These are phyloP conservation scores for Ceratosolen fusciceps DNA, from an alignment of 1,140 invertebrate species.

Conservation along the genomic window DNA sequence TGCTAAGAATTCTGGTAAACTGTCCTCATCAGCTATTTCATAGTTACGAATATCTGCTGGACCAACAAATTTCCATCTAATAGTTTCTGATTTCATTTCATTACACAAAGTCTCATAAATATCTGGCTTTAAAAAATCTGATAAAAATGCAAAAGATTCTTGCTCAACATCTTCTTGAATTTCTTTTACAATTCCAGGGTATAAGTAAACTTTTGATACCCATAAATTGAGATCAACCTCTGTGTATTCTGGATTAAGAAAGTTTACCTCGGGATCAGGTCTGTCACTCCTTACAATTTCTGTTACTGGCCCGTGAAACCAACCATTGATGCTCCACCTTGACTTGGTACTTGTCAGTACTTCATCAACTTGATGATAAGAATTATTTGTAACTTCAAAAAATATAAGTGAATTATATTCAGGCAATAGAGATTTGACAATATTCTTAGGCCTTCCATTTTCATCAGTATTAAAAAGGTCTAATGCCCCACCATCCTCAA, in stretches of 20 bases:
- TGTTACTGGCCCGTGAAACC: conserved; percentile 77
- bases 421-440: conserved; percentile 74
- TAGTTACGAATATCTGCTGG: conserved; percentile 77
- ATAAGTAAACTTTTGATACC: conserved; percentile 72
- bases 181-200: conserved; percentile 64
- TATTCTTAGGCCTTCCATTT: conserved; percentile 72
- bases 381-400: conserved; percentile 76
- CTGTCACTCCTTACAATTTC: conserved; percentile 36
- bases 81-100: conserved; percentile 67
- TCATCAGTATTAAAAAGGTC: conserved; percentile 76
- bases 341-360: conserved; percentile 75
- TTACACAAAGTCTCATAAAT: conserved; percentile 68
- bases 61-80: conserved; percentile 75
- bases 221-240: conserved; percentile 65
- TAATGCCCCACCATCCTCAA: conserved; percentile 77
- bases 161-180: conserved; percentile 75
- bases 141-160: conserved; percentile 74
- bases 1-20: conserved; percentile 66
- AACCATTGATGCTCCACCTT: conserved; percentile 81
- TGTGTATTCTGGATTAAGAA: conserved; percentile 52
- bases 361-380: conserved; percentile 78
- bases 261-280: conserved; percentile 41
- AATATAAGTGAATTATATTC: conserved; percentile 81
- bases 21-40: conserved; percentile 70
- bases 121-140: conserved; percentile 71